Evolutionary conservation across 1,140 invertebrate species (phyloP), one percentile per base, ranked within the genome.

Genomic region (Drosophila ambigua): DNA sequence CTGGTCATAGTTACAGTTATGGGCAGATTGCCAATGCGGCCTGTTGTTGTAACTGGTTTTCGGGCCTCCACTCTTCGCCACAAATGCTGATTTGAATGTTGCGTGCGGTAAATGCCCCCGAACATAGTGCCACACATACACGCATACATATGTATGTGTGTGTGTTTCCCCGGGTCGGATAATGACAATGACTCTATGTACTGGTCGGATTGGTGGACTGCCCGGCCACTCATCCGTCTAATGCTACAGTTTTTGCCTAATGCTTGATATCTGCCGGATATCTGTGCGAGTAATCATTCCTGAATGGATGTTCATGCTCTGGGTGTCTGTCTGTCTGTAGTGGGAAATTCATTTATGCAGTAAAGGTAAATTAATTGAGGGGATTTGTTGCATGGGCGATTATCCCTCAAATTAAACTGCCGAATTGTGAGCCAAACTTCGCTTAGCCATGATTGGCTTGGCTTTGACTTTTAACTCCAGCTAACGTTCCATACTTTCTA

Each of bases 71-170:
- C 11, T 39, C 35, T 39, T 5, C 1, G 35, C 35, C 35, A 39
- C 35, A 39, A 39, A 39, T 39, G 35, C 11, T 87, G 82, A 85
- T 85, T 87, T 76, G 83, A 88, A 87, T 78, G 77, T 85, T 87
- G 82, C 82, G 82, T 85, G 82, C 44, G 48, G 51, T 49, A 65
- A 75, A 72, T 61, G 51, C 39, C 64, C 35, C 35, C 11, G 11
- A 39, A 13, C 35, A 39, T 39, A 8, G 11, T 39, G 35, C 35
- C 11, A 13, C 45, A 41, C 46, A 50, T 26, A 9, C 5, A 7
- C 0, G 2, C 45, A 41, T 41, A 50, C 24, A 31, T 7, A 7
- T 6, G 26, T 28, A 28, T 28, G n/a, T n/a, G n/a, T 1, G 3
- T 11, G 0, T 13, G 35, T 13, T 2, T 11, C 35, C 55, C 28